Evolutionary conservation across 2,797 vertebrate genomes (phyloP).

Genomic region (Tauraco hartlaubi): DNA sequence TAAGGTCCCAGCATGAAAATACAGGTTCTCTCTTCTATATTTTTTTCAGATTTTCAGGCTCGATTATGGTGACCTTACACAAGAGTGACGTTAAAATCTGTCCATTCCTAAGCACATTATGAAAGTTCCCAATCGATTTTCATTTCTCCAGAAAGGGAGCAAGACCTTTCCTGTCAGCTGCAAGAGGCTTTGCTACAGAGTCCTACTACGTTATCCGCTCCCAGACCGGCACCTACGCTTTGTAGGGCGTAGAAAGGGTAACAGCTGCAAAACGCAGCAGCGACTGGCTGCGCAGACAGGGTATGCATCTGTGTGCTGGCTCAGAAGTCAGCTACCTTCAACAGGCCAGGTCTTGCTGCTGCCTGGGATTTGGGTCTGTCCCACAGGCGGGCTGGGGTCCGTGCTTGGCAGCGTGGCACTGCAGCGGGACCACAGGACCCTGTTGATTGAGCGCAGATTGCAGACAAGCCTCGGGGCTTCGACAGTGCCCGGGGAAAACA

Average conservation of each 20-base stretch:
- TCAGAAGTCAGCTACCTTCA: slow-evolving; percentile 18
- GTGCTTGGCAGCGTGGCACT: not conserved
- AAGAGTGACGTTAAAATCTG: not conserved
- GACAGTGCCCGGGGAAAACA: slow-evolving; percentile 11
- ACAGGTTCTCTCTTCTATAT: not conserved
- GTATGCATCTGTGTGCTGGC: slow-evolving; percentile 46
- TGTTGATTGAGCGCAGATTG: slow-evolving; percentile 55
- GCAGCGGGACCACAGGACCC: not conserved
- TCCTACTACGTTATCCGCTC: not conserved
- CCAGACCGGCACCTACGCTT: not conserved
- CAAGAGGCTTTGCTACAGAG: not conserved
- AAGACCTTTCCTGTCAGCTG: not conserved
- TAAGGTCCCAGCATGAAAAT: not conserved
- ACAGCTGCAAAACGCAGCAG: slow-evolving; percentile 59
- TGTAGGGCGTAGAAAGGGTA: slow-evolving; percentile 31
- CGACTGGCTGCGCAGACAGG: not conserved
- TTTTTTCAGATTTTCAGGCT: not conserved
- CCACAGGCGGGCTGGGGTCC: not conserved
- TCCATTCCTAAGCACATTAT: not conserved
- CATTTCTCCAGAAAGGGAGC: not conserved
- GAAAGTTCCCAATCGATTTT: not conserved
- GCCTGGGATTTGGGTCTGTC: slow-evolving; percentile 60
- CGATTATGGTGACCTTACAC: not conserved
- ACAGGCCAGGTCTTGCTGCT: slow-evolving; percentile 46
- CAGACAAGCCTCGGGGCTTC: slow-evolving; percentile 50